Evolutionary conservation across 2,797 vertebrate species (phyloP).

Genomic region (Amblyraja radiata): DNA sequence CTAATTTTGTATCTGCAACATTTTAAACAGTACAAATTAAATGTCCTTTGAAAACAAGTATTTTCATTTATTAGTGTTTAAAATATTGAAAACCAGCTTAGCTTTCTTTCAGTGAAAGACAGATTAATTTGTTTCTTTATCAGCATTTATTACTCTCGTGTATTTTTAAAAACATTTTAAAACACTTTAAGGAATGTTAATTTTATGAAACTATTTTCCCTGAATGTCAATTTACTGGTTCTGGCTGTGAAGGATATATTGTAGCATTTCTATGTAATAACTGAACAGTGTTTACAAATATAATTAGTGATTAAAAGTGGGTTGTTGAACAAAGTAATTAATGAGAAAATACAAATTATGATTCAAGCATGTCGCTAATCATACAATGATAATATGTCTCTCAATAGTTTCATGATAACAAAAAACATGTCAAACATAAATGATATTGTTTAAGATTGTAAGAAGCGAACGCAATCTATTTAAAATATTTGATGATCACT

Average conservation of each 20-base stretch:
- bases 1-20: not conserved
- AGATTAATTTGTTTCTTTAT: not conserved
- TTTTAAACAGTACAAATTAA: constrained; percentile 13
- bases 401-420: not conserved
- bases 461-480: not conserved
- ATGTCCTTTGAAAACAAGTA: too few species aligned
- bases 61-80: constrained; percentile 4
- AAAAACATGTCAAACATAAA: not conserved
- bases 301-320: not conserved
- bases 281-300: not conserved
- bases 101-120: not conserved
- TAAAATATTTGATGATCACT: not conserved
- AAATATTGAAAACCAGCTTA: not conserved
- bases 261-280: not conserved
- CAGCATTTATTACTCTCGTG: not conserved
- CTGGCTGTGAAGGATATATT: not conserved
- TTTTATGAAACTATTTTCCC: not conserved
- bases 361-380: not conserved
- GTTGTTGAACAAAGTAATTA: not conserved
- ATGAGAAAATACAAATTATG: not conserved
- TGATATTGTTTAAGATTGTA: not conserved
- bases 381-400: not conserved
- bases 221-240: not conserved
- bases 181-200: not conserved
- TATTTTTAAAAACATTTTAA: not conserved